Evolutionary conservation across 2,888 invertebrate genomes (phyloP), one percentile per base, ranked within the genome.

Genomic region (Chrysolina haemoptera): DNA sequence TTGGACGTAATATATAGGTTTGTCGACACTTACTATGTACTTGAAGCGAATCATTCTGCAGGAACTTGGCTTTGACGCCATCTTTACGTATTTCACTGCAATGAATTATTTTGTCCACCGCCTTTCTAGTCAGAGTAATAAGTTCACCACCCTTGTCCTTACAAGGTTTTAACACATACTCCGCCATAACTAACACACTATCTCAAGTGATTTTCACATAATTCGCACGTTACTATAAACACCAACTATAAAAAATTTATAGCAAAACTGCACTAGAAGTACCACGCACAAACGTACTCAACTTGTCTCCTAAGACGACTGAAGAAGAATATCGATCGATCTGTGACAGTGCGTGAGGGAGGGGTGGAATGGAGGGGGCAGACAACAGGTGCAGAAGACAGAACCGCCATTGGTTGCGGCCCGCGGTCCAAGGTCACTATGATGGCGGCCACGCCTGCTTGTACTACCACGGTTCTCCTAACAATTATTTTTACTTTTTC

Each of bases 11-110:
- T 63, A 63, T 63, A 63, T 63, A 63, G 63, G 63, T 63, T 63
- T 63, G 27, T 63, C 63, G 63, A 63, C 63, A 63, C 63, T 63
- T 63, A 63, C 63, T 63, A 63, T 63, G 63, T 63, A 63, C 63
- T 63, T 63, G 63, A 63, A 63, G 63, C 63, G 63, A 63, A 63
- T 63, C 63, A 63, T 63, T 63, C 63, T 63, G 63, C 63, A 63
- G 63, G 63, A 63, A 63, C 63, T 63, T 63, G 63, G 63, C 63
- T 63, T 63, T 63, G 63, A 63, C 35, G 63, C 63, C 63, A 66
- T 66, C 48, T 66, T 66, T 66, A 66, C 66, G 50, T 66, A 66
- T 66, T 66, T 46, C 66, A 50, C 63, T 63, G 66, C 48, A 66
- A 14, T 50, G 48, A 48, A 48, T 48, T 48, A 48, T 48, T 48